Base-by-base conservation (phyloP, 1,140 invertebrate genomes). In the Antheraea pernyi region DNA sequence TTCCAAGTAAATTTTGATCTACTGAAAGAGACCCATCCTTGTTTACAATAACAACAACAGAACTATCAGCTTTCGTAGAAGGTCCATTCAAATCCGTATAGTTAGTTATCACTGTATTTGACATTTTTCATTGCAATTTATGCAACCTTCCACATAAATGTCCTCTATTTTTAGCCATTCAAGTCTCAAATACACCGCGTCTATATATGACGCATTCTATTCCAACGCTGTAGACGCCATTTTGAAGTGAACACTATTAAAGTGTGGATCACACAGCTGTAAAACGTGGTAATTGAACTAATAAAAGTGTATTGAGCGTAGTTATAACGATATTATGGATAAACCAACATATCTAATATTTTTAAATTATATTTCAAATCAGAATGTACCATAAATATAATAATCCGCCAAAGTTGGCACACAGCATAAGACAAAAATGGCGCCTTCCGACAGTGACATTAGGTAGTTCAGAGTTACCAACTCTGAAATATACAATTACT, bases 11-110 rank as follows among this genome's bases (percentile, higher is more conserved):
- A 71, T 95, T 94, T 81, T 95, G 94, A 86, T 96, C 96, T 30
- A 96, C 94, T 59, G 95, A 95, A 71, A 96, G 92, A 58, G 93
- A 94, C 77, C 95, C 95, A 93, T 96, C 95, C 87, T 96, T 95
- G 80, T 95, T 95, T 80, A 96, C 95, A 80, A 96, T 94, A 86
- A 96, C 95, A 75, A 96, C 95, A 77, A 96, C 86, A 80, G 90
- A 91, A 78, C 84, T 92, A 79, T 91, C 92, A 67, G 91, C 81
- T 80, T 92, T 92, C 13, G 92, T 85, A 16, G 89, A 88, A 46
- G 91, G 90, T 76, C 92, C 92, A 79, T 92, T 93, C 18, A 91
- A 80, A 78, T 93, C 91, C 76, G 91, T 89, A 80, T 92, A 93
- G 70, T 91, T 92, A 69, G 92, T 93, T 70, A 93, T 92, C 68